Percentiles rank a stretch among this genome's conserved stretches.
Conservation (phyloP, 2,888 invertebrate species). For the Dasysyrphus albostriatus region DNA sequence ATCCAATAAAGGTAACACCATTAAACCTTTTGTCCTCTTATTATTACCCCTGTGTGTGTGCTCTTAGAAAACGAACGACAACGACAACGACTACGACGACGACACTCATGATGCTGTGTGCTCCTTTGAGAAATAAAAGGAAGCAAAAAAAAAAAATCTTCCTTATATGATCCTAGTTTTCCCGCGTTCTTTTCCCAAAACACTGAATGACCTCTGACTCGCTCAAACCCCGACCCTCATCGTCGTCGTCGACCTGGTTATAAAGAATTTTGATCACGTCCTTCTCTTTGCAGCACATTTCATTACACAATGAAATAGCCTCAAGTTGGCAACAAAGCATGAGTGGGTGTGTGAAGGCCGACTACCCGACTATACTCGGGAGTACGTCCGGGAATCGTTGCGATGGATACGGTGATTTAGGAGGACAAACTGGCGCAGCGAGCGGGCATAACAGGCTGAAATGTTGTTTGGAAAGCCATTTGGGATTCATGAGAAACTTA, state of each 20-base stretch:
- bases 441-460: not conserved
- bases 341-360: slow-evolving; percentile 18
- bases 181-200: slow-evolving; percentile 41
- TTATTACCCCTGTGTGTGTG: slow-evolving; percentile 9
- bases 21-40: slow-evolving; percentile 72
- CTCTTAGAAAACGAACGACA: slow-evolving; percentile 20
- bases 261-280: slow-evolving; percentile 75
- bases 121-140: slow-evolving; percentile 8
- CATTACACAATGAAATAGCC: slow-evolving; percentile 62
- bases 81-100: slow-evolving; percentile 6
- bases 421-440: slow-evolving; percentile 27
- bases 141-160: slow-evolving; percentile 35
- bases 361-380: not conserved
- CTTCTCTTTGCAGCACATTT: slow-evolving; percentile 70
- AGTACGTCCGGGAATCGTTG: not conserved
- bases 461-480: slow-evolving; percentile 63
- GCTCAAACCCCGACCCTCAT: not conserved
- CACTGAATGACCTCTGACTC: slow-evolving; percentile 32
- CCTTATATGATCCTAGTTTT: slow-evolving; percentile 36
- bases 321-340: slow-evolving; percentile 36
- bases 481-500: slow-evolving; percentile 57
- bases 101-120: slow-evolving; percentile 15
- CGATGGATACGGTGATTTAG: slow-evolving; percentile 24
- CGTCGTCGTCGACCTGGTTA: slow-evolving; percentile 39
- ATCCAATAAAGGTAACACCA: slow-evolving; percentile 75